Percentiles rank a stretch among this genome's conserved stretches.
These are phyloP conservation scores for Nemotelus pantherinus DNA, from an alignment of 2,888 invertebrate species.

Conservation along the genomic window DNA sequence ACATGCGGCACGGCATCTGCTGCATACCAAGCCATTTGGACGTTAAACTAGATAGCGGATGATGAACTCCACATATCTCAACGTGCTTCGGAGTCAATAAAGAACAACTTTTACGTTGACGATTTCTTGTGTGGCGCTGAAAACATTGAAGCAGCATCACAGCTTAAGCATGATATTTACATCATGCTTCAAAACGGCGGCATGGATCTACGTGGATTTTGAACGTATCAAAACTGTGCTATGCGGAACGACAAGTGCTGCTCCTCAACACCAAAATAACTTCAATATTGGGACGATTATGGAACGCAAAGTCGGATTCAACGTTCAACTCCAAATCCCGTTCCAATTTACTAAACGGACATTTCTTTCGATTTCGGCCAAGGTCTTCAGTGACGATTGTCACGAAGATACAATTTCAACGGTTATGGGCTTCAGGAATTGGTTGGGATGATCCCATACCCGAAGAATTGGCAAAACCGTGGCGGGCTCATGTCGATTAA, in stretches of 20 bases:
- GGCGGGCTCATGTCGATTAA: too few species aligned
- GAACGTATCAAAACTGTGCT: not conserved
- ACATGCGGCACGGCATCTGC: slow-evolving; percentile 48
- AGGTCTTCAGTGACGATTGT: too few species aligned
- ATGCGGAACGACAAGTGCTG: not conserved
- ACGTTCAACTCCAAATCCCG: not conserved
- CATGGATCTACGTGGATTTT: not conserved
- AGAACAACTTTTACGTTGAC: slow-evolving; percentile 46
- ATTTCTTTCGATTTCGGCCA: too few species aligned
- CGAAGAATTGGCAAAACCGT: too few species aligned
- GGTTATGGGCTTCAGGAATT: not conserved
- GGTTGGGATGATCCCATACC: not conserved
- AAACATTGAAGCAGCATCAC: not conserved
- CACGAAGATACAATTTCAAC: not conserved
- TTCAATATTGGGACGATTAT: not conserved
- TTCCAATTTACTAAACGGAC: not conserved
- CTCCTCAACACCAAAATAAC: not conserved
- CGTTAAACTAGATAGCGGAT: slow-evolving; percentile 45
- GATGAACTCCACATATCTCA: slow-evolving; percentile 4
- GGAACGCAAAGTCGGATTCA: not conserved
- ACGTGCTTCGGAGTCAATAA: slow-evolving; percentile 28
- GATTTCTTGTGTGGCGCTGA: slow-evolving; percentile 42
- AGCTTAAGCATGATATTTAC: not conserved
- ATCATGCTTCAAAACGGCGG: not conserved
- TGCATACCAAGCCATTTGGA: slow-evolving; percentile 46